Evolutionary conservation across 2,113 vertebrate genomes (phyloP), one percentile per base, ranked within the genome.

Genomic region (Catharus fuscescens): DNA sequence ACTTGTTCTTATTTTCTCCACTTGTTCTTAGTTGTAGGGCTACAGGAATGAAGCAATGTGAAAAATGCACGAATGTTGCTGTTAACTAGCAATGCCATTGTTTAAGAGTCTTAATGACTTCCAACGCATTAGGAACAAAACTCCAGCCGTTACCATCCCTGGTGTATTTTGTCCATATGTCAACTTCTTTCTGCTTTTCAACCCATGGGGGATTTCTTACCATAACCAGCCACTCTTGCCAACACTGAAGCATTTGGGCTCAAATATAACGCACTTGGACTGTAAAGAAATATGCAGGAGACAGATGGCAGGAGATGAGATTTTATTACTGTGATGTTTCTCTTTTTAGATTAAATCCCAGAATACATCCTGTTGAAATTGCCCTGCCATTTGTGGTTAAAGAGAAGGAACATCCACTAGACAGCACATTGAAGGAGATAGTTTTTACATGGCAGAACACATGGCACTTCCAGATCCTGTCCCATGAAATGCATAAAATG

Each of bases 271-370:
- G 74, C 48, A 78, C 56, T 94, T 86, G 67, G 64, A 76, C 88
- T 86, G 71, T 91, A 94, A 96, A 93, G 93, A 93, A 92, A 92
- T 86, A 95, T 91, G 69, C 76, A 80, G 40, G 52, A 90, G 85
- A 92, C 91, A 97, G 95, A 96, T 96, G 93, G 94, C 28, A 88
- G 42, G 60, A 91, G 86, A 95, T 90, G 71, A 94, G 83, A 93
- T 83, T 96, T 95, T 95, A 95, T 94, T 95, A 71, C 86, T 92
- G 50, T 92, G 42, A 32, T 59, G 34, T 54, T 90, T 84, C 29
- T 89, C 70, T 59, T 90, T 95, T 85, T 66, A 92, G 73, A 84
- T 67, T 79, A 96, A 92, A 93, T 96, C 92, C 71, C 74, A 95
- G 78, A 91, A 91, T 91, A 70, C n/a, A 67, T 70, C 48, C 66